Base-by-base conservation (phyloP, 1,140 invertebrate genomes). In the Dinoponera quadriceps region DNA sequence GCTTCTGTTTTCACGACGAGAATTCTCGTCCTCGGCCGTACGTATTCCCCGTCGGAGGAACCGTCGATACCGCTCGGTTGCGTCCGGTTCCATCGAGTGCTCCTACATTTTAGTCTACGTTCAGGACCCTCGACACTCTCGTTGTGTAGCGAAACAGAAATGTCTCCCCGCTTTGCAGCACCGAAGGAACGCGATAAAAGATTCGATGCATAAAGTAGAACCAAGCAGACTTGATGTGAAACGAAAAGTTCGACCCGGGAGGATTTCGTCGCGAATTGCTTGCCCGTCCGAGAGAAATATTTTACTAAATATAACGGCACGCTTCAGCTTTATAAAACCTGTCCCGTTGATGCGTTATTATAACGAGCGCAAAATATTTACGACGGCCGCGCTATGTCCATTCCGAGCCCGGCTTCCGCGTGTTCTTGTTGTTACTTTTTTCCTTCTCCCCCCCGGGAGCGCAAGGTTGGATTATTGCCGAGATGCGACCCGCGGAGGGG, bases 1-100 rank as follows among this genome's bases (percentile, higher is more conserved):
- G n/a, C 49, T 55, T 78, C 51, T 78, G 51, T 78, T 78, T 57
- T 57, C 20, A 78, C 55, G n/a, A n/a, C 49, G 66, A 20, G 63
- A 27, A 69, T 69, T 57, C n/a, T 69, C 62, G 11, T 33, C 27
- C n/a, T n/a, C n/a, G n/a, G 11, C 4, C 4, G 22, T 14, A 9
- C 13, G 3, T 44, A 78, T 48, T 57, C n/a, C 44, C 7, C 22
- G 14, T 27, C 13, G 18, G 5, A 22, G 22, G n/a, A 20, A 77
- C n/a, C n/a, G n/a, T n/a, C n/a, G n/a, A n/a, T n/a, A n/a, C n/a
- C n/a, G n/a, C n/a, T n/a, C n/a, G n/a, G n/a, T n/a, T 33, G 2
- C 29, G 5, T 33, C 29, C 29, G 5, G 29, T 33, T 33, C 29
- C 29, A 33, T 33, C 2, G 29, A 33, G 29, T 33, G 29, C 29